Conservation (phyloP, 2,797 vertebrate genomes). For the Semotilus atromaculatus region DNA sequence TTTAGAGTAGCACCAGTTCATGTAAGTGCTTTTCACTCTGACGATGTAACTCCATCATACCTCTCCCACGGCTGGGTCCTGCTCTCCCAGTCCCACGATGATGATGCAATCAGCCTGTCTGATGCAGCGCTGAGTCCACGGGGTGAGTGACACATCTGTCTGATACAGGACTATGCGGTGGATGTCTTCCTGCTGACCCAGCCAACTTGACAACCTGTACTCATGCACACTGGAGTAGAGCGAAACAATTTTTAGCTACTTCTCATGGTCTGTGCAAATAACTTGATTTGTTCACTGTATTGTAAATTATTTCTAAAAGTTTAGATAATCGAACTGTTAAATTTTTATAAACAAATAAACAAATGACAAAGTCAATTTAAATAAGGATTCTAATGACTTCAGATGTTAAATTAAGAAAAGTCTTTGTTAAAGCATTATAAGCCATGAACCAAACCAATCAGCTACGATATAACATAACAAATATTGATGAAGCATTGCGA, state of each 20-base stretch:
- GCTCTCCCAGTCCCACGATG: conserved; percentile 92
- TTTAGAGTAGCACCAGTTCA: conserved; percentile 2
- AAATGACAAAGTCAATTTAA: background rate
- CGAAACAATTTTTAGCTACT: background rate
- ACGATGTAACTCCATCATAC: conserved; percentile 69
- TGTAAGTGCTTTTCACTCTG: background rate
- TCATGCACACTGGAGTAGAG: conserved; percentile 82
- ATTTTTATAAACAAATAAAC: background rate
- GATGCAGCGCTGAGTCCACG: conserved; percentile 96
- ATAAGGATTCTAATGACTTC: background rate
- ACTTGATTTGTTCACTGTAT: background rate
- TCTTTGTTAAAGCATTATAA: background rate
- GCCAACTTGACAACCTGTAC: conserved; percentile 94
- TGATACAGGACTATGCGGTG: conserved; percentile 95
- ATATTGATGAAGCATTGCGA: background rate
- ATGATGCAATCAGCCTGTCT: conserved; percentile 95
- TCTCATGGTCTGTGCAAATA: background rate
- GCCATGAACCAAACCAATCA: background rate
- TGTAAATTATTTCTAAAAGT: background rate
- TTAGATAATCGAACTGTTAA: too few relatives aligned
- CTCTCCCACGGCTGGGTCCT: conserved; percentile 91
- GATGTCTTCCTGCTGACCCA: conserved; percentile 95
- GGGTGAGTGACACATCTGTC: conserved; percentile 87
- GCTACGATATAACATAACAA: background rate
- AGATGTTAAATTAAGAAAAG: background rate